A percentile compares a stretch with the other conserved stretches of the same genome.
Evolutionary conservation across 1,140 invertebrate species (phyloP).

Genomic region (Heterodera schachtii): DNA sequence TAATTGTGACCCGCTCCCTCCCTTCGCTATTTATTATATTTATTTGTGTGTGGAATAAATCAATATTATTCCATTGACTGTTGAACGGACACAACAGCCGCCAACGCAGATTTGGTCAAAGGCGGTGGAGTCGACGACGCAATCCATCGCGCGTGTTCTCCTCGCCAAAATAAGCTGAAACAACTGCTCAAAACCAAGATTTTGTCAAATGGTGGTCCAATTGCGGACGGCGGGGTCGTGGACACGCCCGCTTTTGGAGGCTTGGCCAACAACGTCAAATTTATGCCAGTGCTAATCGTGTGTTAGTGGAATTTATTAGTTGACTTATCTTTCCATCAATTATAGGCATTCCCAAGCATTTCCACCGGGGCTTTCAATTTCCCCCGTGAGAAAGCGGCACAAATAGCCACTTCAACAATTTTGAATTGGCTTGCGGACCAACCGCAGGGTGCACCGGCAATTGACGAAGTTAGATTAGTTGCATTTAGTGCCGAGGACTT

Average conservation of each 20-base stretch:
- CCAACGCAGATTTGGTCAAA: background rate
- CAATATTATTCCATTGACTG: too few species aligned
- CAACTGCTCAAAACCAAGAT: background rate
- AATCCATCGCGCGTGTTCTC: background rate
- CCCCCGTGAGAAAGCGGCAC: too few species aligned
- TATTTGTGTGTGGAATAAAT: too few species aligned
- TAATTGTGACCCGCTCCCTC: too few species aligned
- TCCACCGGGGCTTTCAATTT: background rate
- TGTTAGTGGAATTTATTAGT: background rate
- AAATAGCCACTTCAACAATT: background rate
- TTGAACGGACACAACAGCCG: too few species aligned
- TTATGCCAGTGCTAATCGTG: background rate
- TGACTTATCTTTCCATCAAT: background rate
- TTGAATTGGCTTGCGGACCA: background rate
- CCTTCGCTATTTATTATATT: too few species aligned
- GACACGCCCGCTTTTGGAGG: background rate
- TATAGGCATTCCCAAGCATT: background rate
- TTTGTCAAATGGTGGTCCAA: background rate
- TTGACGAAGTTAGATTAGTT: too few species aligned
- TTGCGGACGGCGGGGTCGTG: background rate
- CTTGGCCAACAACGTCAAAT: background rate
- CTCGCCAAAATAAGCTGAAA: background rate
- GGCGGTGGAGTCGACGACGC: background rate
- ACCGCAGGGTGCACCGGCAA: too few species aligned
- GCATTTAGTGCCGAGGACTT: too few species aligned